phyloP scores from a whole-genome alignment of 2,888 invertebrate species.

The Lasioglossum marginatum region DNA sequence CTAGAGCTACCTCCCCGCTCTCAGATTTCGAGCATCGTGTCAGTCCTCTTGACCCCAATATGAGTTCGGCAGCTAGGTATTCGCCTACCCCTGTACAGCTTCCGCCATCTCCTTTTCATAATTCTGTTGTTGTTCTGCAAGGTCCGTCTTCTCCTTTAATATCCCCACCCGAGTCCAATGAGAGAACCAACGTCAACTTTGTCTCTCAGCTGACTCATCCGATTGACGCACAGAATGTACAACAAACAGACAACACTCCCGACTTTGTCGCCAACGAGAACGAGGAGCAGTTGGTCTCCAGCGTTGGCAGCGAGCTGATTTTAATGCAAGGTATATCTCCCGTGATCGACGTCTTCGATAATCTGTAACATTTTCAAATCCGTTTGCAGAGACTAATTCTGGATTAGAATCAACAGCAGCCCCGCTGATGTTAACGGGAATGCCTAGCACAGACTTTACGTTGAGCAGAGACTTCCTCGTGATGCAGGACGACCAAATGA shows the following conservation, averaged over 20 bases:
- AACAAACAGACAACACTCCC: constrained; percentile 73
- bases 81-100: constrained; percentile 85
- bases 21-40: constrained; percentile 83
- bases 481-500: constrained; percentile 83
- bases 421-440: constrained; percentile 81
- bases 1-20: constrained; percentile 80
- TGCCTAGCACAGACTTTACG: constrained; percentile 79
- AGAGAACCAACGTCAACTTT: constrained; percentile 77
- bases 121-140: constrained; percentile 81
- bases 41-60: constrained; percentile 84
- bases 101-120: constrained; percentile 81
- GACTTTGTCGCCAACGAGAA: constrained; percentile 78
- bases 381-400: constrained; percentile 74
- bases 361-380: neutral
- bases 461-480: constrained; percentile 82
- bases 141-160: constrained; percentile 82
- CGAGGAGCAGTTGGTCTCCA: constrained; percentile 78
- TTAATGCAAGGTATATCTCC: constrained; percentile 79
- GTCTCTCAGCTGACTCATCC: constrained; percentile 75
- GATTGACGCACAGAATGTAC: constrained; percentile 71
- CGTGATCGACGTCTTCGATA: neutral
- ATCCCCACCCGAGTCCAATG: constrained; percentile 75
- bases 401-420: constrained; percentile 79
- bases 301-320: constrained; percentile 80
- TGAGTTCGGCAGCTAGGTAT: constrained; percentile 87